Base-by-base conservation (phyloP, 2,113 vertebrate genomes). In the Chaenocephalus aceratus region DNA sequence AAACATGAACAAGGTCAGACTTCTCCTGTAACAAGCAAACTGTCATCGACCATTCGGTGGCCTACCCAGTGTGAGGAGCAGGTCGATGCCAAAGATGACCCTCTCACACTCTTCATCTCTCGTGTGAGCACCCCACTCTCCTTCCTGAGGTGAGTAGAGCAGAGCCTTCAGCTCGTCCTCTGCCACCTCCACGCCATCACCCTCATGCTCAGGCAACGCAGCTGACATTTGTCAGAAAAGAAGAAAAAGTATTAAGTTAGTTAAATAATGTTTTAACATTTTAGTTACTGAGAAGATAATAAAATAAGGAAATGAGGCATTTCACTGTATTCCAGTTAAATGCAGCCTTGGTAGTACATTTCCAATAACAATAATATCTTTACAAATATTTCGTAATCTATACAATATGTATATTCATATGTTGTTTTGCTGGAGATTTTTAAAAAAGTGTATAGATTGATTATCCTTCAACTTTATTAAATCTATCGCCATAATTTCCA, bases 101-200 rank as follows among this genome's bases (percentile, higher is more conserved):
- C 98, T 93, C 89, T 98, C 96, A 70, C 97, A 99, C 80, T 99
- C 97, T 79, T 99, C 97, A 52, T 98, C 97, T 86, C 95, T 95
- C 15, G 96, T 97, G 90, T 97, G 95, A 68, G 94, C 94, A 0
- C 97, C 98, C 98, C 98, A 99, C 70, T 99, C 98, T 81, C 98
- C 98, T 86, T 98, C 97, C 91, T 99, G 97, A 64, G 98, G 98
- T 78, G 82, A 93, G 92, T 99, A 99, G 2, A 99, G 96, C 62
- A 99, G 95, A 79, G 97, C 94, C 82, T 96, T 95, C 36, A 98
- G 89, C 93, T 99, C 97, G 52, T 97, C 97, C 65, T 97, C 96
- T 6, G 96, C 96, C 45, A 99, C 97, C 6, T 96, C 96, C 59
- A 99, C 95, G n/a, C 98, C 97, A 70, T 96, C 97, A 34, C 97